Conservation (phyloP, 2,113 vertebrate species). For the Channa maculata region DNA sequence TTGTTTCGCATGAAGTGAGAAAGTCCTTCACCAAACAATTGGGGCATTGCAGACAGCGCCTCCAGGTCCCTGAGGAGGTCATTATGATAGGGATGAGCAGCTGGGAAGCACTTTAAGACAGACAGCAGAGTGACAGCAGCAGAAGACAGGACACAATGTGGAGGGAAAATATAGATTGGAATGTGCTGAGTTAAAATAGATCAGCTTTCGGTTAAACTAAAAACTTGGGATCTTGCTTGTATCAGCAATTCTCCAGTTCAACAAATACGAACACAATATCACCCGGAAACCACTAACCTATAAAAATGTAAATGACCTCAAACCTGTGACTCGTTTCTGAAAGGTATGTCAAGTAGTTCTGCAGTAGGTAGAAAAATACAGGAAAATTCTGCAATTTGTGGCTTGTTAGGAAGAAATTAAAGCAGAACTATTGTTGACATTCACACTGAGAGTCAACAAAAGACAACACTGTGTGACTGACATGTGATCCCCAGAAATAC, state of each 20-base stretch:
- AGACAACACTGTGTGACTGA: too few relatives aligned
- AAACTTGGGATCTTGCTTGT: slow-evolving; percentile 48
- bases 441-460: too few relatives aligned
- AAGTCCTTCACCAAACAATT: slow-evolving; percentile 69
- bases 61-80: slow-evolving; percentile 81
- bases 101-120: slow-evolving; percentile 63
- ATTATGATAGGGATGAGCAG: slow-evolving; percentile 80
- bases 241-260: slow-evolving; percentile 42
- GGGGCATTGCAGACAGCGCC: slow-evolving; percentile 64
- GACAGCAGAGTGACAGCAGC: slow-evolving; percentile 70
- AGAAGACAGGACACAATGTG: slow-evolving; percentile 61
- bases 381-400: background rate
- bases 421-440: background rate
- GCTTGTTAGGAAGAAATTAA: background rate
- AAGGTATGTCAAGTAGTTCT: background rate
- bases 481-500: too few relatives aligned
- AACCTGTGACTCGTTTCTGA: background rate
- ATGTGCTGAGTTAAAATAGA: slow-evolving; percentile 67
- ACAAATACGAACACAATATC: slow-evolving; percentile 25
- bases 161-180: slow-evolving; percentile 67
- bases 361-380: background rate
- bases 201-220: slow-evolving; percentile 38
- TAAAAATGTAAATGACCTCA: slow-evolving; percentile 3
- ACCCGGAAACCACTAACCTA: background rate
- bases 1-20: slow-evolving; percentile 68